Base-by-base conservation (phyloP, 2,113 vertebrate species). In the Pelecanus crispus region DNA sequence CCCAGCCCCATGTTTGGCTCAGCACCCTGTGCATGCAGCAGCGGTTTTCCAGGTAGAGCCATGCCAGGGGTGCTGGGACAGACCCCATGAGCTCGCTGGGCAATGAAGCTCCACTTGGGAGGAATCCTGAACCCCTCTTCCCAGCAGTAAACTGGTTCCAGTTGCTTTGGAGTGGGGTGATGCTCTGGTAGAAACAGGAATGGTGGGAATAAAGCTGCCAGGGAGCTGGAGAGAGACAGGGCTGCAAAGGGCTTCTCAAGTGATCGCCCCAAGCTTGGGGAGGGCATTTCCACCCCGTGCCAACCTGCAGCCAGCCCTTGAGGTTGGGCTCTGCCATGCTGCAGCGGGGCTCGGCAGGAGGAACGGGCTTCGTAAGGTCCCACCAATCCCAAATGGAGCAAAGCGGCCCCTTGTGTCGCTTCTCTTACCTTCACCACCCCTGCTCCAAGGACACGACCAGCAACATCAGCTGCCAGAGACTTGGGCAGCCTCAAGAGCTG, bases 291-390 rank as follows among this genome's bases (percentile, higher is more conserved):
- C 40, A 25, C 13, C 50, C 8, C 1, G 15, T 8, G 8, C 63
- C 4, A 1, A 4, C 1, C 2, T 0, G 8, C 6, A 6, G 21
- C 67, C 44, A 24, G 56, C 19, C 32, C 50, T 3, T 0, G 6
- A 44, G 38, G 26, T 1, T 19, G 50, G 34, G 38, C 44, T 74
- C 21, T 52, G 53, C 45, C 2, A 2, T 8, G 31, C 44, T 38
- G n/a, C 61, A 18, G 19, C 1, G 1, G 55, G 63, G 32, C 38
- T 72, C 4, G 2, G 24, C 53, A 52, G 44, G 44, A 59, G 22
- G 14, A 63, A 42, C 5, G 22, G 17, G 8, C 45, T 85, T 42
- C 3, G 0, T 2, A 49, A 44, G 32, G 38, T 55, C 45, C 45
- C 61, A 32, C 21, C 17, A 9, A 2, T 5, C 81, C 72, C 67